Conservation (phyloP, 2,888 invertebrate species). For the Mayetiola destructor region DNA sequence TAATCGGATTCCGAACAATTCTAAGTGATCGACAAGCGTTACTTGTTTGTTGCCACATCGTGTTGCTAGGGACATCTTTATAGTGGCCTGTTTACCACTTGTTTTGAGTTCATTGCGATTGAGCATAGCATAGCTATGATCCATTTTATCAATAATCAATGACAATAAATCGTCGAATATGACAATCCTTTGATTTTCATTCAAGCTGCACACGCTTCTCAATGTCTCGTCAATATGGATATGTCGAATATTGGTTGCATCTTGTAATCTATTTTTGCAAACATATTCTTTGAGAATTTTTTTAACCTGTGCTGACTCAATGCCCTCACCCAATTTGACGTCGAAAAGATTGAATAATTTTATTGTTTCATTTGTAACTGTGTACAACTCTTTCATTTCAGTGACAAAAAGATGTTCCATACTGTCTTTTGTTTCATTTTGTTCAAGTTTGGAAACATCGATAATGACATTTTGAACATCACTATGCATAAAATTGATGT, state of each 20-base stretch:
- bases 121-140: slow-evolving; percentile 34
- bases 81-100: slow-evolving; percentile 54
- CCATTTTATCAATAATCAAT: slow-evolving; percentile 51
- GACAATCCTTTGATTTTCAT: slow-evolving; percentile 19
- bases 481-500: slow-evolving; percentile 47
- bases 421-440: slow-evolving; percentile 22
- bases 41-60: slow-evolving; percentile 82
- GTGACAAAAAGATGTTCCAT: slow-evolving; percentile 26
- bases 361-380: slow-evolving; percentile 30
- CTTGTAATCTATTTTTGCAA: slow-evolving; percentile 43
- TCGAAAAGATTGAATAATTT: slow-evolving; percentile 31
- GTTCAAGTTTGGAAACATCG: not conserved
- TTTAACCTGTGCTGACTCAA: slow-evolving; percentile 49
- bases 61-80: slow-evolving; percentile 61
- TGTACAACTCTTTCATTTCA: slow-evolving; percentile 31
- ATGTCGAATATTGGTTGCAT: slow-evolving; percentile 27
- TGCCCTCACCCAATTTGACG: slow-evolving; percentile 43
- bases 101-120: slow-evolving; percentile 28
- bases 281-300: slow-evolving; percentile 57
- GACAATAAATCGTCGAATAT: slow-evolving; percentile 58
- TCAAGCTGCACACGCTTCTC: slow-evolving; percentile 24
- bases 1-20: slow-evolving; percentile 69
- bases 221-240: slow-evolving; percentile 29
- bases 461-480: slow-evolving; percentile 32
- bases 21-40: slow-evolving; percentile 79